Conservation (phyloP, 1,140 invertebrate genomes). For the Araneus ventricosus region DNA sequence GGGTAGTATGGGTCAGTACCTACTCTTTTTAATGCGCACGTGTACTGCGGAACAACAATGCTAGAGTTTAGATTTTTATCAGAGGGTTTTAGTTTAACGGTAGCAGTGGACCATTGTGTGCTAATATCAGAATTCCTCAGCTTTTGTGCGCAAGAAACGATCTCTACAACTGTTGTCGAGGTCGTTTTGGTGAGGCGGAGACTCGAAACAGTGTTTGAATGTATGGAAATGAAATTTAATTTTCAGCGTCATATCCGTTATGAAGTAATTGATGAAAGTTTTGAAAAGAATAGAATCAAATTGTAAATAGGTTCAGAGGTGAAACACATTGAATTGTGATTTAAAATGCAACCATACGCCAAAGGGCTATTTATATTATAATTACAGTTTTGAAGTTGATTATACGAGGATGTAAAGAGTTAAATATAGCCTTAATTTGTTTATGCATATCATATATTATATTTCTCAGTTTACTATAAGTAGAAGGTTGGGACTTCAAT, state of each 20-base stretch:
- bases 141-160: constrained; percentile 13
- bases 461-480: too few relatives aligned
- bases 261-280: neutral
- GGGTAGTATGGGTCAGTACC: constrained; percentile 61
- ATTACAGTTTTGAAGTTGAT: too few relatives aligned
- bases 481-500: too few relatives aligned
- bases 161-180: neutral
- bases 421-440: too few relatives aligned
- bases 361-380: too few relatives aligned
- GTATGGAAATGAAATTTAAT: constrained; percentile 38
- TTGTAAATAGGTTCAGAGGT: neutral
- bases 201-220: constrained; percentile 13
- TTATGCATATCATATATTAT: too few relatives aligned
- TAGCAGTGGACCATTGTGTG: constrained; percentile 52
- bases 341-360: too few relatives aligned
- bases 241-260: neutral
- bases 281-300: neutral
- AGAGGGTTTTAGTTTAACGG: constrained; percentile 30
- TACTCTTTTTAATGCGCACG: constrained; percentile 26
- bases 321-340: too few relatives aligned
- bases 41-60: constrained; percentile 14
- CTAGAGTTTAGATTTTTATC: constrained; percentile 53
- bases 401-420: too few relatives aligned
- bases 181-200: neutral
- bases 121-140: constrained; percentile 8